Evolutionary conservation across 2,797 vertebrate species (phyloP).

Genomic region (Cheirogaleus major): DNA sequence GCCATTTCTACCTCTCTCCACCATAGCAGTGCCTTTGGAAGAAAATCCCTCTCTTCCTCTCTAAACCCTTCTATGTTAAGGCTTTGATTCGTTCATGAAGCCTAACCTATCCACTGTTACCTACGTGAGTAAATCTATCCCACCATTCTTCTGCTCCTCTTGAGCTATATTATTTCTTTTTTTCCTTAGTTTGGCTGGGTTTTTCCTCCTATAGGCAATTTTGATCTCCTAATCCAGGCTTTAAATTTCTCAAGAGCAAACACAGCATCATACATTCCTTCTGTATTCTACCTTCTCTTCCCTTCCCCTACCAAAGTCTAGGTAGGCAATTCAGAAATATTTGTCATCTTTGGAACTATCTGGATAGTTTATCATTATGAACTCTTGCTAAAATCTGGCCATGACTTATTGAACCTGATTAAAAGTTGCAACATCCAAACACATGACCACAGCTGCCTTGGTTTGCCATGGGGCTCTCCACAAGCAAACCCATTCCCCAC

Average conservation of each 20-base stretch:
- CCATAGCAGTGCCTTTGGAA: neutral
- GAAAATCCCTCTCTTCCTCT: neutral
- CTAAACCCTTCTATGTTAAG: neutral
- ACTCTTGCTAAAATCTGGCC: neutral
- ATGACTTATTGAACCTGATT: neutral
- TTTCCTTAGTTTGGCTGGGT: neutral
- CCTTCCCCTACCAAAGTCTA: neutral
- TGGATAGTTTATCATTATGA: neutral
- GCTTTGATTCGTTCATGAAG: neutral
- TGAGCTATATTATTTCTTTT: neutral
- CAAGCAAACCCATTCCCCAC: neutral
- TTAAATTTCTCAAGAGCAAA: neutral
- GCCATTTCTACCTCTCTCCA: neutral
- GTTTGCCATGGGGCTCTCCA: neutral
- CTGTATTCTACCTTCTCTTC: neutral
- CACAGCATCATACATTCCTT: accelerated
- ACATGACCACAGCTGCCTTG: neutral
- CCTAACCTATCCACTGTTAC: neutral
- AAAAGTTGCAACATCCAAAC: neutral
- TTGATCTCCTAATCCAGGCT: neutral
- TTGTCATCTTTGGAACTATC: neutral
- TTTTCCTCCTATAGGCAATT: neutral
- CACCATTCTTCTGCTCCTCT: neutral
- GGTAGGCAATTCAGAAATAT: neutral
- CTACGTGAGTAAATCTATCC: neutral